phyloP scores from a whole-genome alignment of 1,140 invertebrate species.

The Hormaphis cornu region DNA sequence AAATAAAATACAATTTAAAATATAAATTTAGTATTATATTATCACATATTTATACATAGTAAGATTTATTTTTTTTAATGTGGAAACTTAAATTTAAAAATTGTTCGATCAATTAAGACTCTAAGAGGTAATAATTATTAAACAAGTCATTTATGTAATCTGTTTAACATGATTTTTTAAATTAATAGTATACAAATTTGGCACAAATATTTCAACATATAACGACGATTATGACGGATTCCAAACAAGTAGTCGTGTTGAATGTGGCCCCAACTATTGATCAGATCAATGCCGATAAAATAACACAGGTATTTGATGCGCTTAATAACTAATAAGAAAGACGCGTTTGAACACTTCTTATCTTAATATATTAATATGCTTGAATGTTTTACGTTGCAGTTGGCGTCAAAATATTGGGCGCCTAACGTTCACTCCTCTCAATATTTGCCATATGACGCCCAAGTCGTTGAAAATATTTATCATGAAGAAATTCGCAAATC shows the following conservation, averaged over 20 bases:
- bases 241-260: background rate
- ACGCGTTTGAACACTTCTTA: background rate
- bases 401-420: conserved; percentile 82
- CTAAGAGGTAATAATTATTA: too few relatives aligned
- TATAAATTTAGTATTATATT: too few relatives aligned
- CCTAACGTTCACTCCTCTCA: conserved; percentile 56
- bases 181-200: too few relatives aligned
- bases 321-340: conserved; percentile 33
- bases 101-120: too few relatives aligned
- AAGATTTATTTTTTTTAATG: too few relatives aligned
- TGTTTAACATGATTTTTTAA: too few relatives aligned
- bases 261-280: conserved; percentile 58
- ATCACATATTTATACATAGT: too few relatives aligned
- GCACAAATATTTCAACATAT: too few relatives aligned
- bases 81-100: too few relatives aligned
- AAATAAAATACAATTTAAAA: too few relatives aligned
- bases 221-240: too few relatives aligned
- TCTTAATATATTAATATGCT: background rate
- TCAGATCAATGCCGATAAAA: conserved; percentile 71
- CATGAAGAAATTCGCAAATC: conserved; percentile 65
- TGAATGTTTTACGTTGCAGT: conserved; percentile 46
- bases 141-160: too few relatives aligned
- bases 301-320: conserved; percentile 55
- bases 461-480: conserved; percentile 73
- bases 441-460: conserved; percentile 59